These are phyloP conservation scores for Porites evermanni DNA, from an alignment of 92 coral and sea anemone genomes.

Conservation along the genomic window DNA sequence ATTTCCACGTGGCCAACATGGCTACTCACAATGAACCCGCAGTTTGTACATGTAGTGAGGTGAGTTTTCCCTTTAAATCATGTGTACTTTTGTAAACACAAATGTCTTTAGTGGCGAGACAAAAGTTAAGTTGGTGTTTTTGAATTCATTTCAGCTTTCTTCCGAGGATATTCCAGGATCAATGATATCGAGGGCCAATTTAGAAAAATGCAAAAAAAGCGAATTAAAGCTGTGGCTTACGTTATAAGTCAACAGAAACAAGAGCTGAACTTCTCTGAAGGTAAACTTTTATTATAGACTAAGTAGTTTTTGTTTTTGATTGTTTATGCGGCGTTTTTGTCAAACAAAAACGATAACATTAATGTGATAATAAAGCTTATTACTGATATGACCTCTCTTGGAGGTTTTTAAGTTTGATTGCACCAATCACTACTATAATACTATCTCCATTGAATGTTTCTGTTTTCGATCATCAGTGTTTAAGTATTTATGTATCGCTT, in stretches of 20 bases:
- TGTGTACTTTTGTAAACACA: background rate
- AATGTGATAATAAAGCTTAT: background rate
- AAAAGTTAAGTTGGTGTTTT: background rate
- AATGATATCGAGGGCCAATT: background rate
- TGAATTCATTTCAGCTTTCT: background rate
- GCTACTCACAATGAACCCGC: background rate
- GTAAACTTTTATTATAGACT: background rate
- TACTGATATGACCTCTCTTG: background rate
- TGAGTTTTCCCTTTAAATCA: background rate
- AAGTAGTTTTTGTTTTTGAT: background rate
- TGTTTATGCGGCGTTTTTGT: background rate
- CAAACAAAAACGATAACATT: background rate
- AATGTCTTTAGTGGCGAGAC: background rate
- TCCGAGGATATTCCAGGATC: slow-evolving; percentile 18
- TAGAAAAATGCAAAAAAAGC: slow-evolving; percentile 2
- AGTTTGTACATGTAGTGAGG: slow-evolving; percentile 15
- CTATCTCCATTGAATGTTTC: no score
- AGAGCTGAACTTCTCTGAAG: slow-evolving; percentile 16
- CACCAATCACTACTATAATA: background rate
- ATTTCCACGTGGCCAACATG: background rate
- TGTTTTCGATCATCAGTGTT: no score
- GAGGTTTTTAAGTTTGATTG: background rate
- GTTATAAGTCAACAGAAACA: background rate
- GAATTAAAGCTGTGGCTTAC: slow-evolving; percentile 9
- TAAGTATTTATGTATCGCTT: background rate